These are phyloP conservation scores for Dendrocincla tyrannina DNA, from an alignment of 2,797 vertebrate species.

Conservation along the genomic window DNA sequence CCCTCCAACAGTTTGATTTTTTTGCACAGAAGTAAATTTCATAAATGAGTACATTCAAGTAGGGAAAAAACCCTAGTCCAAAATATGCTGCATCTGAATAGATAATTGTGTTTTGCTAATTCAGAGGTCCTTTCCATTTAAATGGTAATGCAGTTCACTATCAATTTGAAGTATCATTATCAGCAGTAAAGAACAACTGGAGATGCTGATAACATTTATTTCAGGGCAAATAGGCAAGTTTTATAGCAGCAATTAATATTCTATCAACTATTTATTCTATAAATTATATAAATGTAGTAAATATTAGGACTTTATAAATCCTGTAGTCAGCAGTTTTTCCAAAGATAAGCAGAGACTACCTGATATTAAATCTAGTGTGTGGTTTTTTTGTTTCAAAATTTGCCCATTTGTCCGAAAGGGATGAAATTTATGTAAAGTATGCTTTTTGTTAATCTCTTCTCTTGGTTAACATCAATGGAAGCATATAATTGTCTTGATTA, in stretches of 20 bases:
- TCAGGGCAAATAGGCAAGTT: constrained; percentile 9
- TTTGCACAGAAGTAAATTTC: not conserved
- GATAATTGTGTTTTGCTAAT: not conserved
- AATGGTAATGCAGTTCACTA: not conserved
- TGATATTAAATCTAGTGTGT: not conserved
- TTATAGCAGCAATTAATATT: constrained; percentile 15
- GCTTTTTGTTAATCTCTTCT: not conserved
- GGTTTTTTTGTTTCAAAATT: not conserved
- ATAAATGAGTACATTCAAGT: not conserved
- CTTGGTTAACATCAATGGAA: not conserved
- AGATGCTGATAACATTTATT: not conserved
- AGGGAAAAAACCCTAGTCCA: not conserved
- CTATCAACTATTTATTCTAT: not conserved
- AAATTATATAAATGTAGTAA: not conserved
- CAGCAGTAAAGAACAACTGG: not conserved
- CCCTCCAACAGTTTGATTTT: not conserved
- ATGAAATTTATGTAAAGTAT: not conserved
- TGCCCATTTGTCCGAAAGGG: not conserved
- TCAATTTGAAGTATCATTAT: not conserved
- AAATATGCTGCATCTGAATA: not conserved
- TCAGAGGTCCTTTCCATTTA: not conserved
- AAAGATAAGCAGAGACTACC: not conserved
- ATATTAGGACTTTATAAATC: not conserved
- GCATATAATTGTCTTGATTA: constrained; percentile 18
- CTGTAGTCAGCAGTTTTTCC: not conserved